phyloP scores from a whole-genome alignment of 2,888 invertebrate species.

The Lypha dubia region DNA sequence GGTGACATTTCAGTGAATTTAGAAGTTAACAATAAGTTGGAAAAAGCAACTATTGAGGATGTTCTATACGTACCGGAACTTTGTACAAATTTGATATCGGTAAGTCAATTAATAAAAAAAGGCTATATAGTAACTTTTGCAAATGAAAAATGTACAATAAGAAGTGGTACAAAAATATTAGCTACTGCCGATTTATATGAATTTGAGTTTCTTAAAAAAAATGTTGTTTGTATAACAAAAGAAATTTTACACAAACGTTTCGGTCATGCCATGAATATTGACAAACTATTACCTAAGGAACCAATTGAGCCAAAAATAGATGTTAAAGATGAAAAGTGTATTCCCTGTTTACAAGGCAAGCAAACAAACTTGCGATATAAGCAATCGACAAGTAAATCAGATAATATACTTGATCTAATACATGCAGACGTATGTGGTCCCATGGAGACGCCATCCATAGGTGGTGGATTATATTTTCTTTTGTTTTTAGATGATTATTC shows the following conservation, averaged over 20 bases:
- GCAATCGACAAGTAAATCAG: conserved; percentile 14
- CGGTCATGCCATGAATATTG: conserved; percentile 17
- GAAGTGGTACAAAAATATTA: background rate
- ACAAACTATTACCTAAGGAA: background rate
- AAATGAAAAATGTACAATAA: conserved; percentile 23
- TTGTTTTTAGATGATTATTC: conserved; percentile 49
- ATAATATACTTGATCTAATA: conserved; percentile 16
- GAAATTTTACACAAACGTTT: conserved; percentile 46
- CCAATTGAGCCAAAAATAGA: too few relatives aligned
- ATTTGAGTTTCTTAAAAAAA: background rate
- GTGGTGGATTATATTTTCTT: conserved; percentile 40
- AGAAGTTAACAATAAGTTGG: too few relatives aligned
- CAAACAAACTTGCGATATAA: conserved; percentile 43
- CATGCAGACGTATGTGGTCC: conserved; percentile 49
- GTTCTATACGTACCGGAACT: conserved; percentile 42
- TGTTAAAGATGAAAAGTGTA: conserved; percentile 1
- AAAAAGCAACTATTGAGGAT: background rate
- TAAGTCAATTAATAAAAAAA: conserved; percentile 37
- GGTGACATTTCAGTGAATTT: too few relatives aligned
- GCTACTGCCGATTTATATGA: background rate
- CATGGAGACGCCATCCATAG: conserved; percentile 29
- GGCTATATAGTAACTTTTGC: conserved; percentile 11
- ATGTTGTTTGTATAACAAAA: conserved; percentile 17
- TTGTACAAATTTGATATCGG: conserved; percentile 21
- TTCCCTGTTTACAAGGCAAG: conserved; percentile 31